phyloP scores from a whole-genome alignment of 2,888 invertebrate species.

The Hydropsyche betteni region DNA sequence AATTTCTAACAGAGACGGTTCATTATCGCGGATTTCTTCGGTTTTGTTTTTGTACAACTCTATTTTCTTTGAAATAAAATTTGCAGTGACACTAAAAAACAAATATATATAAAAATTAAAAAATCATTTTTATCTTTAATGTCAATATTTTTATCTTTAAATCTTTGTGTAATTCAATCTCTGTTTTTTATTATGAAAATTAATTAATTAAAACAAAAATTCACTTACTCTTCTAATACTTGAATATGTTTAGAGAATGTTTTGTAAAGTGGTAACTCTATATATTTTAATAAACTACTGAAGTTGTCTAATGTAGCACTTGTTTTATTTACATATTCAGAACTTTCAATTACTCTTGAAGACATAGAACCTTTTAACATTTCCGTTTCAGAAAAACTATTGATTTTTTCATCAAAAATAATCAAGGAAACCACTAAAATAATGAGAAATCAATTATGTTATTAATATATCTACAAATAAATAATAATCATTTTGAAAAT shows the following conservation, averaged over 20 bases:
- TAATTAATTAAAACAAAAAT: slow-evolving; percentile 34
- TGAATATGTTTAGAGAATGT: slow-evolving; percentile 74
- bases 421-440: slow-evolving; percentile 77
- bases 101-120: slow-evolving; percentile 16
- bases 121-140: too few species aligned
- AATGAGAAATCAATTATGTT: not conserved
- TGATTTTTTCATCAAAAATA: slow-evolving; percentile 75
- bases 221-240: slow-evolving; percentile 71
- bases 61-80: slow-evolving; percentile 70
- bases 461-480: too few species aligned
- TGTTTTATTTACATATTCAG: slow-evolving; percentile 76
- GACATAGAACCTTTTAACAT: slow-evolving; percentile 69
- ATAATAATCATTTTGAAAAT: too few species aligned
- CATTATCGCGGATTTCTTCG: slow-evolving; percentile 48
- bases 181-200: not conserved
- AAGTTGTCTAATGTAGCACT: slow-evolving; percentile 76
- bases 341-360: slow-evolving; percentile 75
- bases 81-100: slow-evolving; percentile 69
- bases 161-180: not conserved
- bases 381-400: slow-evolving; percentile 72
- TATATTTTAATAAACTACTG: slow-evolving; percentile 72
- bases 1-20: slow-evolving; percentile 70
- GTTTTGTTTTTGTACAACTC: slow-evolving; percentile 60
- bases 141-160: too few species aligned
- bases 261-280: slow-evolving; percentile 73